Base-by-base conservation (phyloP, 2,113 vertebrate genomes). In the Lucifuga dentata region DNA sequence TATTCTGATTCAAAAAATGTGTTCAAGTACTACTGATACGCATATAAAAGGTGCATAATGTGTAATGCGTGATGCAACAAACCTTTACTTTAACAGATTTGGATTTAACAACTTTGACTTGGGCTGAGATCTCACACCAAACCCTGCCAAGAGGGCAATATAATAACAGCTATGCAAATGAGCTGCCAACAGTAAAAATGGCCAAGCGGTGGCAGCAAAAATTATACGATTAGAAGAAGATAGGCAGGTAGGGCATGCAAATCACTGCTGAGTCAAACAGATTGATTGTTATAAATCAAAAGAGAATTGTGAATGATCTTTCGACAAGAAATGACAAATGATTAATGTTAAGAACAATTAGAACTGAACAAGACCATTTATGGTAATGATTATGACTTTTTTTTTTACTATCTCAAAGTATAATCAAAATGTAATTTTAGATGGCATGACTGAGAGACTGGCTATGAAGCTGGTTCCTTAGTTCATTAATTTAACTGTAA, bases 161-260 rank as follows among this genome's bases (percentile, higher is more conserved):
- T 41, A 86, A 86, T 86, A 73, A 68, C 62, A 62, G 13, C 59
- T 39, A 83, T 75, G 65, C 71, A 83, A 87, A 84, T 85, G 32
- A 51, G 39, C 50, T 45, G 56, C 76, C 69, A 74, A 80, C 63
- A 81, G 45, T 85, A 63, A 85, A 76, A 78, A 68, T 55, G 33
- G 35, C n/a, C 51, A 78, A 84, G 70, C 38, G 69, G 80, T 78
- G 19, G 66, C 53, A 70, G 77, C 40, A 23, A 29, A 48, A 35
- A 3, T 33, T 19, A 64, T 63, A 44, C 7, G 73, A 79, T 83
- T 62, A 83, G 44, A 32, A 63, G 33, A 8, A 36, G 68, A 58
- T 50, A 70, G 53, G 50, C 51, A 78, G 72, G 69, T 78, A 59
- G 17, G 38, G 33, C 49, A 65, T 76, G 51, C 69, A 80, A 85